Evolutionary conservation across 2,113 vertebrate species (phyloP), one percentile per base, ranked within the genome.

Genomic region (Neodon shergylaensis): DNA sequence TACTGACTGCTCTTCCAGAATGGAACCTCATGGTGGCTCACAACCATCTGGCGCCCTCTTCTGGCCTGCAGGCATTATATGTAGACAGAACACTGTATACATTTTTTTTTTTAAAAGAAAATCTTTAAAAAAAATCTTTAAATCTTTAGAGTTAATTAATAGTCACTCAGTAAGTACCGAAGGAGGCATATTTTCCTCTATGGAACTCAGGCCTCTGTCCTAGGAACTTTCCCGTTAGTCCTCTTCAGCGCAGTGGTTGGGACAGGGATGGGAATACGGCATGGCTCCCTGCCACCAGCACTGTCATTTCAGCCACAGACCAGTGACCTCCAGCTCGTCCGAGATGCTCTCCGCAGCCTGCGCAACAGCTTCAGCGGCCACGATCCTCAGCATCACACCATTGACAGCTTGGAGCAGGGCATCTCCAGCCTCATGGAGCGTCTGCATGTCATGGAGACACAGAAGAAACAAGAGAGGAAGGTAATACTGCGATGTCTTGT

Each of bases 321-420:
- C 17, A 99, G 98, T 2, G 99, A 99, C 97, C 97, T 99, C 94
- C 99, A 99, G 98, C 98, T 99, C 68, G 99, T 99, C 0, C 98
- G 99, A 11, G 99, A 99, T 9, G 99, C 99, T 13, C 98, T 99
- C 0, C 98, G 99, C 54, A 99, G 99, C 98, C 98, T 99, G 95
- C 99, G 99, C 97, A 99, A 99, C 97, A 99, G 99, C 96, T 99
- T 99, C 97, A 99, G 99, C 3, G 99, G 99, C 36, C 99, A 99
- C 0, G 99, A 99, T 91, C 99, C 99, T 0, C 99, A 99, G 97
- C 99, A 99, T 92, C 99, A 99, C 97, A 99, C 99, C 19, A 99
- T 99, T 33, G 99, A 99, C 98, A 99, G 99, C 93, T 96, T 99
- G 98, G 99, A 99, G 98, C 99, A 99, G 98, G 99, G 99, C 70